Evolutionary conservation across 2,797 vertebrate genomes (phyloP).

Genomic region (Smutsia gigantea): DNA sequence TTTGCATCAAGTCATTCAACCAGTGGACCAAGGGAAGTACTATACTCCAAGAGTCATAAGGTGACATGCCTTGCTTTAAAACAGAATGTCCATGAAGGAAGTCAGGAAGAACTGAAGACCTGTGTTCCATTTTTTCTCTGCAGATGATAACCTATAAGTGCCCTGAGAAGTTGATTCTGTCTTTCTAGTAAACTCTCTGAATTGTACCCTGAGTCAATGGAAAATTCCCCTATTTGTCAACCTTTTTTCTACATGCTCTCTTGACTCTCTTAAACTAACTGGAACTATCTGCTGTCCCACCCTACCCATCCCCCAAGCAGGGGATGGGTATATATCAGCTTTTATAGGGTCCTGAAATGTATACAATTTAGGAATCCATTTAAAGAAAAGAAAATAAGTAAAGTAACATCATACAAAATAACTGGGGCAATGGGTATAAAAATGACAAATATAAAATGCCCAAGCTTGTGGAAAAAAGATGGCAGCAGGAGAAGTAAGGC

Average conservation of each 20-base stretch:
- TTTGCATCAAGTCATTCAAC: background rate
- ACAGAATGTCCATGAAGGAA: background rate
- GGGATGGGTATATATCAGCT: background rate
- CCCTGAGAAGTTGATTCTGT: background rate
- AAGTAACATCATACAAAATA: slow-evolving; percentile 3
- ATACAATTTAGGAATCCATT: background rate
- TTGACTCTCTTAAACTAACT: background rate
- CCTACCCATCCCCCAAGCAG: background rate
- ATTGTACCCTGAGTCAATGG: background rate
- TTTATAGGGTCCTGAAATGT: background rate
- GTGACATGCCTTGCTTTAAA: background rate
- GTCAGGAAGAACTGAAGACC: background rate
- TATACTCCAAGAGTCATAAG: background rate
- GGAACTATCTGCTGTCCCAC: background rate
- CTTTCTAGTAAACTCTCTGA: background rate
- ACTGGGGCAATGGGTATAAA: background rate
- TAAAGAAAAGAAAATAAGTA: slow-evolving; percentile 22
- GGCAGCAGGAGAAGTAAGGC: no score
- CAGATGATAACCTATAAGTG: background rate
- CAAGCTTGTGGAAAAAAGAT: no score
- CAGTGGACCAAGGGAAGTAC: background rate
- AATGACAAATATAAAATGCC: background rate
- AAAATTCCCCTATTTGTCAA: background rate
- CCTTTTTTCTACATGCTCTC: background rate
- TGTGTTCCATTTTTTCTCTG: background rate